Evolutionary conservation across 2,888 invertebrate species (phyloP), one percentile per base, ranked within the genome.

Genomic region (Cantharis flavilabris): DNA sequence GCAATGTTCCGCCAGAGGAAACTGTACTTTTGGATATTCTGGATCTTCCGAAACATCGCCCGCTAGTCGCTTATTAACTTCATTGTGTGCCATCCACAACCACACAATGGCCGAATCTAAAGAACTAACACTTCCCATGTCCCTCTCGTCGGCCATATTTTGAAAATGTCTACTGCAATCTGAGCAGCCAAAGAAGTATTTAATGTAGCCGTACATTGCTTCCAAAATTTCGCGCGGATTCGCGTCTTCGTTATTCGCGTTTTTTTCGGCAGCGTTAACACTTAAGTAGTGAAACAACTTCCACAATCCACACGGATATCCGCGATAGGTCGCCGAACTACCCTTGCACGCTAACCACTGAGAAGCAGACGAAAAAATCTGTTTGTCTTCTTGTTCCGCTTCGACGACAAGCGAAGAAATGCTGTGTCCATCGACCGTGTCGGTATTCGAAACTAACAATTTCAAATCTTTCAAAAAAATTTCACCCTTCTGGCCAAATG

Each of bases 231-330:
- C 93, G 3, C 92, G 89, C 0, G 94, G 93, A 84, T 92, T 90
- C 3, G 85, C 84, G 9, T 90, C 89, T 63, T 89, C 75, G 14
- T 80, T 79, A 4, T 81, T 80, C 1, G 71, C 69, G 23, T 84
- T 83, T 69, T 84, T 83, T 26, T 88, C 87, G 4, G 91, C 91
- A 11, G 95, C 94, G 85, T 94, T 93, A 0, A 98, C 96, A 0
- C 97, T 96, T 75, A 99, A 88, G 62, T 94, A 95, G 86, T 99
- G 99, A 86, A 98, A 99, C 82, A 98, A 89, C 13, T 94, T 95
- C 99, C 99, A 99, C 33, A 99, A 89, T 0, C 97, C 95, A 88
- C 99, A 99, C 0, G 98, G 95, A 87, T 96, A 99, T 11, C 98
- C 98, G 71, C 98, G 91, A 83, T 91, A 93, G 78, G 91, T 90